These are phyloP conservation scores for Peromyscus californicus DNA, from an alignment of 2,113 vertebrate species.

Conservation along the genomic window DNA sequence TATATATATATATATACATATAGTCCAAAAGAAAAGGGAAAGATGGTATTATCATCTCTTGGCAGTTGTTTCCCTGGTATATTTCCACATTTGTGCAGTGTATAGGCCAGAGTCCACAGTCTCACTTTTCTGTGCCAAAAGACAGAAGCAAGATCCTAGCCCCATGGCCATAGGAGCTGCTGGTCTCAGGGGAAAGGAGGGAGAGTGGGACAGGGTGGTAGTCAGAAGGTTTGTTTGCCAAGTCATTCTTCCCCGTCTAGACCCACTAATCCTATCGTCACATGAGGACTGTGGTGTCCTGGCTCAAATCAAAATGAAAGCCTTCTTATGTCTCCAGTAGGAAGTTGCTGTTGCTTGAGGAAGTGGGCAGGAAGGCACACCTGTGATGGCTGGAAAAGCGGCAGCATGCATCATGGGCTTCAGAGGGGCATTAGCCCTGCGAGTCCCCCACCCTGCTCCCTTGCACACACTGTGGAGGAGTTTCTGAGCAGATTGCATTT, in stretches of 20 bases:
- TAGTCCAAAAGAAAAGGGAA: not conserved
- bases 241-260: not conserved
- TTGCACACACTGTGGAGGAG: not conserved
- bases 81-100: not conserved
- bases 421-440: not conserved
- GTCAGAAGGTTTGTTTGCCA: not conserved
- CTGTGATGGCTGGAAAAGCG: not conserved
- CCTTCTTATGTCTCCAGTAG: not conserved
- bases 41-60: not conserved
- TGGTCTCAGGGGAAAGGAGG: not conserved
- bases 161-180: not conserved
- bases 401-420: not conserved
- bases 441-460: not conserved
- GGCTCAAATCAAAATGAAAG: not conserved
- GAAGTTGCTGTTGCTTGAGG: constrained; percentile 57
- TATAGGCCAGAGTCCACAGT: not conserved
- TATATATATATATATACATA: no score
- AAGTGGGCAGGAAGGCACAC: constrained; percentile 40
- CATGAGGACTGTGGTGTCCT: not conserved
- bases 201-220: not conserved
- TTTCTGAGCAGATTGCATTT: constrained; percentile 23
- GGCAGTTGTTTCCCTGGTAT: not conserved
- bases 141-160: not conserved
- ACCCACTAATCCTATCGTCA: not conserved
- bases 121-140: not conserved